Evolutionary conservation across 2,797 vertebrate genomes (phyloP), one percentile per base, ranked within the genome.

Genomic region (Danio tinwini): DNA sequence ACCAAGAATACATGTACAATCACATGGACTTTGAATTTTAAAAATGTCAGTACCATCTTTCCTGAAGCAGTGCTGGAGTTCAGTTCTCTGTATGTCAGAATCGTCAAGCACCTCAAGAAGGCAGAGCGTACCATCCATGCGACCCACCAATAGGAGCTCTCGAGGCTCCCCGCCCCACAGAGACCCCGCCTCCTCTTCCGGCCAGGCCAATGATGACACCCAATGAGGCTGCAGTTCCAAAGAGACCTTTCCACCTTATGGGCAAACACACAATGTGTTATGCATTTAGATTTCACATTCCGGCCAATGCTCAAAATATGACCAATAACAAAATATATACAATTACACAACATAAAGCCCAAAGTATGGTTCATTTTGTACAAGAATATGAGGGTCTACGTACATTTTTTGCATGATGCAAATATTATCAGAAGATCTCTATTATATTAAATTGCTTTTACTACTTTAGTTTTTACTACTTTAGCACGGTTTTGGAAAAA

Each of bases 51-150:
- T 91, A 97, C 97, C 97, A 44, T 98, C 96, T 74, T 98, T 98
- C 84, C 97, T 92, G 93, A 95, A 98, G 91, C 97, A 99, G 89
- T 99, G 97, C 16, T 97, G 96, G 87, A 99, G 88, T 85, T 99
- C 98, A 1, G 92, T 88, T 39, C 95, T 92, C 58, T 92, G 94
- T 95, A 99, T 95, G 13, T 90, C 94, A 75, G 93, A 95, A 16
- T 91, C 88, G 78, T 98, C 97, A 58, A 95, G 88, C 71, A 99
- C 95, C 88, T 98, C 97, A 5, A 99, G 95, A 9, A 99, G 94
- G 11, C 95, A 97, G 80, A 99, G 91, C 8, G 97, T 96, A 1
- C 97, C 97, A 37, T 99, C 97, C 95, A 98, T 96, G 6, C 98
- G 96, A 6, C 97, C 98, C 67, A 99, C 95, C 85, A 99, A 87